A percentile compares a stretch with the other conserved stretches of the same genome.
Conservation (phyloP, 2,797 vertebrate genomes). For the Sparidentex hasta region DNA sequence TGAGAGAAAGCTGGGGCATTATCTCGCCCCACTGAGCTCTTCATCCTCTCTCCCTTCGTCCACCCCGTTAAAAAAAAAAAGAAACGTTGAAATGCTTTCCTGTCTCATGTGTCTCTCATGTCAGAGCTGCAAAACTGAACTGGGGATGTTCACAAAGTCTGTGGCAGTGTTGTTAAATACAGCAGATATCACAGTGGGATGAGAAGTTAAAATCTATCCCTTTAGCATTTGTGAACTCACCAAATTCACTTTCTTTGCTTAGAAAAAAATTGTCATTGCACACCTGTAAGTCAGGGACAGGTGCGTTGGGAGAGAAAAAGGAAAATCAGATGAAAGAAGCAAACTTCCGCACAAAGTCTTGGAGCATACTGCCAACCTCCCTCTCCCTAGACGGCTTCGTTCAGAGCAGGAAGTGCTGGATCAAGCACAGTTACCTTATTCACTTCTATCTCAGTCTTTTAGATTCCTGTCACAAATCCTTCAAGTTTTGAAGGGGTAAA, state of each 20-base stretch:
- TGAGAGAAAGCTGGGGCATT: slow-evolving; percentile 28
- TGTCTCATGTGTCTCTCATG: slow-evolving; percentile 44
- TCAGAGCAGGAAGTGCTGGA: slow-evolving; percentile 45
- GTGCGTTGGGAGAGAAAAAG: slow-evolving; percentile 31
- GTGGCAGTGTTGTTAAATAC: not conserved
- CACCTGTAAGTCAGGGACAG: slow-evolving; percentile 26
- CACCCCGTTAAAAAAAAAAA: slow-evolving; percentile 44
- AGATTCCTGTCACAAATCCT: slow-evolving; percentile 28
- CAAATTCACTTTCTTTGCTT: slow-evolving; percentile 13
- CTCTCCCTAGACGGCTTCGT: slow-evolving; percentile 39
- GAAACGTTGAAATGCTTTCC: slow-evolving; percentile 65
- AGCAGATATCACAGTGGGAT: slow-evolving; percentile 1
- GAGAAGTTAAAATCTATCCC: not conserved
- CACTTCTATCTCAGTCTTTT: slow-evolving; percentile 30
- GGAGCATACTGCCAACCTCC: slow-evolving; percentile 64
- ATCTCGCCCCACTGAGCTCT: slow-evolving; percentile 38
- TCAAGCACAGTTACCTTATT: slow-evolving; percentile 62
- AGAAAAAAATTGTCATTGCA: slow-evolving; percentile 19
- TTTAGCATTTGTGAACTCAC: slow-evolving; percentile 26
- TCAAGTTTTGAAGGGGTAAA: slow-evolving; percentile 13
- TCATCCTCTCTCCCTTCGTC: slow-evolving; percentile 42
- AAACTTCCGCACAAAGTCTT: slow-evolving; percentile 55
- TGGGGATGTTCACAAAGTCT: slow-evolving; percentile 31
- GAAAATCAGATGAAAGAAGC: slow-evolving; percentile 33
- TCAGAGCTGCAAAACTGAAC: slow-evolving; percentile 34